Base-by-base conservation (phyloP, 2,888 invertebrate species). In the Agonopterix heracliana region DNA sequence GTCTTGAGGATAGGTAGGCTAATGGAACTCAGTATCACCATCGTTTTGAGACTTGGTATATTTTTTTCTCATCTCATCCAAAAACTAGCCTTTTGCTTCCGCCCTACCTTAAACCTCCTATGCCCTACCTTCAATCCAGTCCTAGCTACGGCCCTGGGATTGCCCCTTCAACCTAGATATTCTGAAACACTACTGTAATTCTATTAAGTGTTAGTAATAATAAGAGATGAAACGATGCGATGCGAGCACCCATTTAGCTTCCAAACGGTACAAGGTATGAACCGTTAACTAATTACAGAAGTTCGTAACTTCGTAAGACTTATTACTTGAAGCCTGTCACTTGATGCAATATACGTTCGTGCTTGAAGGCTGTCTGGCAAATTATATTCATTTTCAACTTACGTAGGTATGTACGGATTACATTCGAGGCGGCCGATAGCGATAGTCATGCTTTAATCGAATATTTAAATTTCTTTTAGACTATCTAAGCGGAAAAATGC, bases 261-360 rank as follows among this genome's bases (percentile, higher is more conserved):
- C 11, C 41, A 12, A 74, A 80, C 81, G 81, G 82, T 79, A 81
- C 73, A 66, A 63, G 60, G 70, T 69, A 69, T 71, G 64, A 67
- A 73, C 83, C 82, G 83, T 82, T 83, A 81, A 63, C 69, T 80
- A 81, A 81, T 82, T 82, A 78, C 71, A 68, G 60, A 62, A 72
- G 64, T 65, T 67, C 60, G 64, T 64, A 63, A 68, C 64, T 61
- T 60, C 60, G 56, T 52, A 51, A 55, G 51, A 48, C 50, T 47
- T 51, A 53, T 49, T 44, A 54, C 52, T 52, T 47, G 58, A 46
- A 44, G 38, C 41, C 26, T 53, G 53, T 55, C 52, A 56, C 44
- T 11, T 34, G 34, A 44, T 44, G 44, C 34, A 44, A 44, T 17
- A 44, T 44, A 34, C 12, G 34, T 34, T 12, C 44, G 44, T 44